Evolutionary conservation across 2,888 invertebrate genomes (phyloP).

Genomic region (Cheilosia scutellata): DNA sequence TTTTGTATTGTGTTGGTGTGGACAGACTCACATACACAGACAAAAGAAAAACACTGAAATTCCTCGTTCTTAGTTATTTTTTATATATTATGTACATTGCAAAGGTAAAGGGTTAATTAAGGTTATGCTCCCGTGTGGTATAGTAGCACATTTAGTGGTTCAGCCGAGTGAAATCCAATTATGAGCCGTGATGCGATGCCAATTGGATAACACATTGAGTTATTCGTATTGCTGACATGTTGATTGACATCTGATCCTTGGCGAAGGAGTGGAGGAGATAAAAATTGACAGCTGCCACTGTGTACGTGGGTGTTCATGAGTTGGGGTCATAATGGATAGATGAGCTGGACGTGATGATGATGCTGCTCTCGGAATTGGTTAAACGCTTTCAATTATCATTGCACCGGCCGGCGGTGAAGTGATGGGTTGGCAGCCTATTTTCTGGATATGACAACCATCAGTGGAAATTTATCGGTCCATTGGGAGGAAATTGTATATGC

Average conservation of each 20-base stretch:
- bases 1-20: conserved; percentile 60
- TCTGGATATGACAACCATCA: conserved; percentile 40
- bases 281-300: conserved; percentile 26
- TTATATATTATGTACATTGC: conserved; percentile 5
- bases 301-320: background rate
- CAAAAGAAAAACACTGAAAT: conserved; percentile 23
- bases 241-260: conserved; percentile 52
- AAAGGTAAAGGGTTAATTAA: conserved; percentile 33
- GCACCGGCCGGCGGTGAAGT: background rate
- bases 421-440: background rate
- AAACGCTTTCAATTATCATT: conserved; percentile 63
- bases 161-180: conserved; percentile 57
- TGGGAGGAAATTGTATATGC: conserved; percentile 37
- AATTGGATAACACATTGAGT: conserved; percentile 64
- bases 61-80: background rate
- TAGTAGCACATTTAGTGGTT: conserved; percentile 1
- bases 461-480: conserved; percentile 57
- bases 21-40: conserved; percentile 26
- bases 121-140: background rate
- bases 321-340: conserved; percentile 36
- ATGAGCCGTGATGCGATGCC: conserved; percentile 55
- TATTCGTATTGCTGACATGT: conserved; percentile 61
- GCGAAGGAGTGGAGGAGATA: conserved; percentile 2
- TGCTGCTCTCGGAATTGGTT: conserved; percentile 38
- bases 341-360: no score